Evolutionary conservation across 1,140 invertebrate genomes (phyloP).

Genomic region (Araneus ventricosus): DNA sequence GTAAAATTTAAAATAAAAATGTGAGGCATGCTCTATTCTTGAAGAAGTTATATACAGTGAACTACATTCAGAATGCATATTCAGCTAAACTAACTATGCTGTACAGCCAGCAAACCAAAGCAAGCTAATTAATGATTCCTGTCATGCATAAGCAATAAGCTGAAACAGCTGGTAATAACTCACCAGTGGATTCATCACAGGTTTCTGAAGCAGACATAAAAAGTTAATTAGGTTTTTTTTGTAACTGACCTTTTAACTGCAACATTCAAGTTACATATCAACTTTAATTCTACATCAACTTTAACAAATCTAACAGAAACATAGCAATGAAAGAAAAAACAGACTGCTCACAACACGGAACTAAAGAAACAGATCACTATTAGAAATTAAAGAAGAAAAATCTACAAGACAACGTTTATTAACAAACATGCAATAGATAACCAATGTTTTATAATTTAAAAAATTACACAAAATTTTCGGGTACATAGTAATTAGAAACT

Average conservation of each 20-base stretch:
- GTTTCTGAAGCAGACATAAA: conserved; percentile 73
- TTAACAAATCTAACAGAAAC: neutral
- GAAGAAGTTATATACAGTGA: neutral
- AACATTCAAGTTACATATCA: conserved; percentile 58
- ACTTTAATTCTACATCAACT: neutral
- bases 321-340: neutral
- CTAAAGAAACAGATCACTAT: neutral
- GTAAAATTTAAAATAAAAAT: neutral
- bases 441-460: neutral
- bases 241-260: neutral
- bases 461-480: no score
- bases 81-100: conserved; percentile 28
- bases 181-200: conserved; percentile 64
- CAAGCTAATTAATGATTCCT: conserved; percentile 20
- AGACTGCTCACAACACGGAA: neutral
- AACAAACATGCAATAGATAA: neutral
- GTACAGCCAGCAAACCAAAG: conserved; percentile 51
- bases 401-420: neutral
- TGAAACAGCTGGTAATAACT: conserved; percentile 76
- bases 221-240: conserved; percentile 68
- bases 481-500: no score
- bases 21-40: neutral
- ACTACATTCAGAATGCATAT: neutral
- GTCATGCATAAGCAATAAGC: conserved; percentile 76
- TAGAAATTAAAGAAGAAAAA: neutral